phyloP scores from a whole-genome alignment of 2,888 invertebrate species.

The Polia nebulosa region DNA sequence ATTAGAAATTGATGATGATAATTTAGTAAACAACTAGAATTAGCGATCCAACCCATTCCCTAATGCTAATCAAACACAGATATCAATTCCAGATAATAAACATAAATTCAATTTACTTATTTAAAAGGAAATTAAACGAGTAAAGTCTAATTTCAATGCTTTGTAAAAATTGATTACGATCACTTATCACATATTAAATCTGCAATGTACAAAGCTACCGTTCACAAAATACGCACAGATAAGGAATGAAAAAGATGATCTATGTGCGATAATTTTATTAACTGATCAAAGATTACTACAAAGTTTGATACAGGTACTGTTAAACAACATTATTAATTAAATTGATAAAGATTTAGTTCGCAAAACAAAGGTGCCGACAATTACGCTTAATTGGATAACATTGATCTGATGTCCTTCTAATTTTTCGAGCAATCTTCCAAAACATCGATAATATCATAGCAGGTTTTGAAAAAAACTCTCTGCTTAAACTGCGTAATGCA shows the following conservation, averaged over 20 bases:
- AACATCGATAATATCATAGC: conserved; percentile 16
- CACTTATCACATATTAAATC: conserved; percentile 55
- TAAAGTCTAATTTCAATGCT: conserved; percentile 44
- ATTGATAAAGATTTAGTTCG: conserved; percentile 50
- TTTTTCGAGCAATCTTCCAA: conserved; percentile 17
- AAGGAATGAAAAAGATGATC: conserved; percentile 49
- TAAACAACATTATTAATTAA: conserved; percentile 66
- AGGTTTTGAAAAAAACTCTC: background rate
- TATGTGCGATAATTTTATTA: conserved; percentile 57
- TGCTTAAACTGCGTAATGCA: conserved; percentile 1
- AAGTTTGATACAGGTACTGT: conserved; percentile 61
- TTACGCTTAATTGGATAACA: conserved; percentile 51
- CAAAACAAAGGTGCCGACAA: conserved; percentile 48
- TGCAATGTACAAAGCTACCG: conserved; percentile 56
- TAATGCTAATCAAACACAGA: conserved; percentile 46
- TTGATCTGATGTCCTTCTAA: conserved; percentile 42
- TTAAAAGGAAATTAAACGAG: conserved; percentile 37
- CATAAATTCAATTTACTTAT: conserved; percentile 15
- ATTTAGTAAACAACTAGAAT: conserved; percentile 10
- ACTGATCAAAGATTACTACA: conserved; percentile 54
- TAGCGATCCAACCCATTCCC: background rate
- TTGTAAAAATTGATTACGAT: conserved; percentile 60
- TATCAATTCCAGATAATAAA: conserved; percentile 48
- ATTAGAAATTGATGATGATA: conserved; percentile 25
- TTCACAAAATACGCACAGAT: conserved; percentile 45